A percentile compares a stretch with the other conserved stretches of the same genome.
phyloP scores from a whole-genome alignment of 2,797 vertebrate genomes.

The Lophius americanus region DNA sequence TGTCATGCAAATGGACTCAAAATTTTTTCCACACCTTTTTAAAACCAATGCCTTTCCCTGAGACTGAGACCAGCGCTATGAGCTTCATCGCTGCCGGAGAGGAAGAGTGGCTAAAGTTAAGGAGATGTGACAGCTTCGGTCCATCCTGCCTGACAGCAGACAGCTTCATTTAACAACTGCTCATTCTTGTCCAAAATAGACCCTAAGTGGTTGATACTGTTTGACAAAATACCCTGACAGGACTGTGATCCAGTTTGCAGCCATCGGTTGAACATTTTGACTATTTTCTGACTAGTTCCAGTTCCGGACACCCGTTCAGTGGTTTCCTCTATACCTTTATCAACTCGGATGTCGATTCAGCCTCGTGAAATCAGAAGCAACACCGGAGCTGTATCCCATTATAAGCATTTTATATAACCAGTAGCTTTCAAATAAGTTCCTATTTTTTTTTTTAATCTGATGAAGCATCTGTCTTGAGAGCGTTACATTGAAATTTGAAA shows the following conservation, averaged over 20 bases:
- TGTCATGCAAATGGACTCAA: too few relatives aligned
- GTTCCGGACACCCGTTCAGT: too few relatives aligned
- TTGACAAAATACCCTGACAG: slow-evolving; percentile 38
- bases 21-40: slow-evolving; percentile 7
- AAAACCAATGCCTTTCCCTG: not conserved
- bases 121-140: slow-evolving; percentile 48
- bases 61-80: not conserved
- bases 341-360: too few relatives aligned
- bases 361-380: not conserved
- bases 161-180: slow-evolving; percentile 54
- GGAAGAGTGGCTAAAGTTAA: slow-evolving; percentile 49
- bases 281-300: not conserved
- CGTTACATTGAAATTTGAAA: not conserved
- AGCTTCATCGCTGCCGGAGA: slow-evolving; percentile 16
- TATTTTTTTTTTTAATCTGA: not conserved
- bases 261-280: not conserved
- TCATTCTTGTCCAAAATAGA: slow-evolving; percentile 16
- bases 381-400: not conserved
- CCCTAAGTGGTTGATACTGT: slow-evolving; percentile 21
- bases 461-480: slow-evolving; percentile 3
- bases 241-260: slow-evolving; percentile 14
- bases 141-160: slow-evolving; percentile 55
- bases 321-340: too few relatives aligned
- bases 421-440: too few relatives aligned
- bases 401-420: not conserved